These are phyloP conservation scores for Erebia aethiops DNA, from an alignment of 2,888 invertebrate genomes.

Conservation along the genomic window DNA sequence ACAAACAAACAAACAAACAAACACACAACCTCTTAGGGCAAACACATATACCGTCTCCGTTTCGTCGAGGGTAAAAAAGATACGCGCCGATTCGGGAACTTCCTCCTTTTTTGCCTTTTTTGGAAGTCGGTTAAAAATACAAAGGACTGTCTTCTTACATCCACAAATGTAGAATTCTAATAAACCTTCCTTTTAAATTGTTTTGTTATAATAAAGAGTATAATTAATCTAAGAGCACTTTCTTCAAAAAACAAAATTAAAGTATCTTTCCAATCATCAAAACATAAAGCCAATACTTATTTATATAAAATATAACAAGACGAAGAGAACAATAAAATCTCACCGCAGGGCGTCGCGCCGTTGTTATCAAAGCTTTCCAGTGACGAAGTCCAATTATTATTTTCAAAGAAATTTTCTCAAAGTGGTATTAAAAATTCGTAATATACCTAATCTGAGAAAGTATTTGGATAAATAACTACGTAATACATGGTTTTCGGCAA, in stretches of 20 bases:
- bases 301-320: not conserved
- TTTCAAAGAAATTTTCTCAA: not conserved
- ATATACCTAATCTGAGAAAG: not conserved
- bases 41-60: too few relatives aligned
- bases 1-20: too few relatives aligned
- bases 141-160: not conserved
- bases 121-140: too few relatives aligned
- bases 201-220: not conserved
- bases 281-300: not conserved
- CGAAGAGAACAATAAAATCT: not conserved
- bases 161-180: not conserved
- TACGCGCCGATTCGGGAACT: too few relatives aligned
- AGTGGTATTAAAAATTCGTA: not conserved
- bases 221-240: not conserved
- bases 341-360: not conserved
- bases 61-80: too few relatives aligned
- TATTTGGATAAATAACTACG: not conserved
- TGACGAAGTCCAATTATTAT: constrained; percentile 8
- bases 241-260: not conserved
- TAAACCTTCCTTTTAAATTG: not conserved
- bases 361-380: constrained; percentile 5
- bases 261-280: not conserved
- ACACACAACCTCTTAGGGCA: too few relatives aligned
- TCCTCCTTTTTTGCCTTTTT: too few relatives aligned
- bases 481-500: too few relatives aligned